Base-by-base conservation (phyloP, 2,888 invertebrate genomes). In the Meiosimyza platycephala region DNA sequence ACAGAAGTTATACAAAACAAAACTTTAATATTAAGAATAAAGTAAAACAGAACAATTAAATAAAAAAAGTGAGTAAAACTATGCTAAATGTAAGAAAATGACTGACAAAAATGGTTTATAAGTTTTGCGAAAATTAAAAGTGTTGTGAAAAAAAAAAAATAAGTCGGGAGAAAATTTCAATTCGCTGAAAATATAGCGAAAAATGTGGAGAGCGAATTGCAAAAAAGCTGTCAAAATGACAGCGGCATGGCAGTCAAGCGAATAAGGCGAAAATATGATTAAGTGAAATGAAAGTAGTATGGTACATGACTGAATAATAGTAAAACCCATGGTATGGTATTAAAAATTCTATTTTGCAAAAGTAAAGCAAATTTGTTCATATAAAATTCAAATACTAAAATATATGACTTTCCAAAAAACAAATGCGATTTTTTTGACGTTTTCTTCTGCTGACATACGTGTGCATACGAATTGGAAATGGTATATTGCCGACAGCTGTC, bases 141-240 rank as follows among this genome's bases (percentile, higher is more conserved):
- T 75, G 72, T 69, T 72, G 54, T 70, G 67, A 59, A 72, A 62
- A 66, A 66, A 55, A n/a, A n/a, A n/a, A 67, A 62, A 66, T 65
- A 67, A 71, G 63, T 59, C 47, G 57, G 63, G 66, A 48, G 67
- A 75, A 75, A 75, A 73, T 72, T 66, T 40, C 6, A 66, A 57
- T 73, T 73, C 69, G 73, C 47, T 40, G 51, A 55, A 71, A 67
- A 62, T 64, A 18, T 59, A 63, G 64, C n/a, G 48, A 70, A 71
- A 71, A 66, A 64, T 5, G 18, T 18, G 33, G 47, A 59, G 40
- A 71, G 69, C 59, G 52, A 57, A 48, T 68, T 68, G 60, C 59
- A 51, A 67, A 57, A 18, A 60, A 50, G 55, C 55, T 52, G 66
- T 66, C 55, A 52, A 60, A 47, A 6, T 66, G 55, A 51, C 55